Base-by-base conservation (phyloP, 2,888 invertebrate species). In the Cephus pulcher region DNA sequence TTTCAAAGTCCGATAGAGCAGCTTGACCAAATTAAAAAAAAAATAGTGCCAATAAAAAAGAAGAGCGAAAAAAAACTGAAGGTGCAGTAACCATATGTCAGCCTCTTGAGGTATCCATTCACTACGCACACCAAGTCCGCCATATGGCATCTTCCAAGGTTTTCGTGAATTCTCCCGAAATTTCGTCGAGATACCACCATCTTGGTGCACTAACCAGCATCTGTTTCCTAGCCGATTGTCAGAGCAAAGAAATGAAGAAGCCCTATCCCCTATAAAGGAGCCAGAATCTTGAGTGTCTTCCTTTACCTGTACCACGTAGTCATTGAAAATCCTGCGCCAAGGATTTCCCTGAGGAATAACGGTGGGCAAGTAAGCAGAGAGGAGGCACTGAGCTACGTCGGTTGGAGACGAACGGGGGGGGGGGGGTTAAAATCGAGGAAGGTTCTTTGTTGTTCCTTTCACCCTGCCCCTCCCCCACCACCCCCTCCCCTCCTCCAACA, bases 141-240 rank as follows among this genome's bases (percentile, higher is more conserved):
- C 88, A 88, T 88, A 88, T 88, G 88, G 88, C 75, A 85, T 71
- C 30, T 34, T 71, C 71, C 23, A 34, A 30, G 34, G n/a, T 34
- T 35, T 74, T 74, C 74, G 82, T 74, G 80, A 82, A 83, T 84
- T 81, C 79, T 79, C 80, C 32, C 75, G 77, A 80, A 71, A 71
- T 71, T 71, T 71, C 56, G 71, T 32, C 33, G 32, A 82, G 83
- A 87, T 86, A 86, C 82, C 81, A 81, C 82, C 40, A 23, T 56
- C 56, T 23, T 23, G 40, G 15, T 23, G 56, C 56, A 23, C 56
- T 23, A 56, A 83, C 83, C 85, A 83, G 88, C 89, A 89, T 88
- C 89, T 88, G 89, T 87, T 85, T 86, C 82, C 80, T 74, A 56
- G 56, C 23, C 23, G 56, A 56, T 56, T 56, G 56, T 56, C 23